phyloP scores from a whole-genome alignment of 2,113 vertebrate genomes.

The Suricata suricatta region DNA sequence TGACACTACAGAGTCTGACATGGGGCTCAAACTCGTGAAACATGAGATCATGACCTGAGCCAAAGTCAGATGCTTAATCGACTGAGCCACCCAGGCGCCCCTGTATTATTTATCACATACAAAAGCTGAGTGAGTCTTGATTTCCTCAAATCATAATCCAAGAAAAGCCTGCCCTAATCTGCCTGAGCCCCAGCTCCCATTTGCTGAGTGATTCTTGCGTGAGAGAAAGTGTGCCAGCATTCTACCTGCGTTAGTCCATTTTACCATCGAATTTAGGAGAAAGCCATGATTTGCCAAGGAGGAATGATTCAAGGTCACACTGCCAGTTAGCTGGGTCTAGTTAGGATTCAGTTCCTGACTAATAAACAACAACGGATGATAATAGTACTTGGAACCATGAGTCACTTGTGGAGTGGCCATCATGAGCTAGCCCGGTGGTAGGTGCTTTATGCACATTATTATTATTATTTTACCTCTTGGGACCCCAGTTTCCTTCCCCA shows the following conservation, averaged over 20 bases:
- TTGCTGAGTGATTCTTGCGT: not conserved
- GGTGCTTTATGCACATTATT: not conserved
- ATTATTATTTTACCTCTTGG: not conserved
- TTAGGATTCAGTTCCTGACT: not conserved
- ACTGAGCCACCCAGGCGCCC: too few relatives aligned
- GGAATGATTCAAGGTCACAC: not conserved
- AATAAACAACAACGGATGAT: not conserved
- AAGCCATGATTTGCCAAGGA: not conserved
- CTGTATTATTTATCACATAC: not conserved
- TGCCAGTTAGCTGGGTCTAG: not conserved
- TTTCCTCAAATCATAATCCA: not conserved
- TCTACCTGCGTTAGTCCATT: not conserved
- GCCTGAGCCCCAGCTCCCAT: not conserved
- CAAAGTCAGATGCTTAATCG: too few relatives aligned
- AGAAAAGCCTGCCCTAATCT: not conserved
- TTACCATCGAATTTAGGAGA: not conserved
- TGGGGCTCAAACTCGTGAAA: too few relatives aligned
- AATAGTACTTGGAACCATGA: not conserved
- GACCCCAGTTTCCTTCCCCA: not conserved
- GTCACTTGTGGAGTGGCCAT: not conserved
- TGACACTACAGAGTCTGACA: too few relatives aligned
- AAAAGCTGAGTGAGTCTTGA: not conserved
- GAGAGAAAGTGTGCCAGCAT: not conserved
- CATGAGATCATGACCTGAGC: too few relatives aligned
- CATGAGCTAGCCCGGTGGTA: not conserved